phyloP scores from a whole-genome alignment of 2,113 vertebrate species.

The Thamnaconus septentrionalis region DNA sequence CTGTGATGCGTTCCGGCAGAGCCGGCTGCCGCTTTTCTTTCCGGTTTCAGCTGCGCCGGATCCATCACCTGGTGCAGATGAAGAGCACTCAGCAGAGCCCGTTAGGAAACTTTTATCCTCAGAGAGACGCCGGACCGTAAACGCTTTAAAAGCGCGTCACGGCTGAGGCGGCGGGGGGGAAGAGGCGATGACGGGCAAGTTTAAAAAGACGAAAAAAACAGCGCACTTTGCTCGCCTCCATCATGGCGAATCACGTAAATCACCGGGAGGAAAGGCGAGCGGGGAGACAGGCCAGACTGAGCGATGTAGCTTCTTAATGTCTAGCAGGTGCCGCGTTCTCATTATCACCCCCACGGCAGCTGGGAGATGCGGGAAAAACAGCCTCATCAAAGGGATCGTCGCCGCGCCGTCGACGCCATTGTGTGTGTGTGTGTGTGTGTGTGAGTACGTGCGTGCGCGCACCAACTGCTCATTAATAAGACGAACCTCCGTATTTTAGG shows the following conservation, averaged over 20 bases:
- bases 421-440: constrained; percentile 1
- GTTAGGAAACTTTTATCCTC: background rate
- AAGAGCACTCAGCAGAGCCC: background rate
- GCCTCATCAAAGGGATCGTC: constrained; percentile 48
- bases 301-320: constrained; percentile 59
- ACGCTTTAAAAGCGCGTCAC: background rate
- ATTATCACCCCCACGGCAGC: constrained; percentile 61
- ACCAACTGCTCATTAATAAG: background rate
- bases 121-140: constrained; percentile 4
- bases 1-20: too few species aligned
- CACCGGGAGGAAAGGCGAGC: constrained; percentile 38
- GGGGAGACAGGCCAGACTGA: constrained; percentile 44
- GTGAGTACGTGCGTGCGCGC: background rate
- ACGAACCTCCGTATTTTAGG: constrained; percentile 13
- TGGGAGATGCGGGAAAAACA: constrained; percentile 53
- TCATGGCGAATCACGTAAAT: constrained; percentile 35
- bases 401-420: constrained; percentile 18
- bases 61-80: background rate
- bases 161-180: background rate
- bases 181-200: constrained; percentile 6
- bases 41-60: too few species aligned
- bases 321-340: constrained; percentile 62
- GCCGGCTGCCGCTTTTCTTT: too few species aligned
- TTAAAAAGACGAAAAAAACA: constrained; percentile 1
- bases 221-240: constrained; percentile 12